A percentile compares a stretch with the other conserved stretches of the same genome.
Evolutionary conservation across 2,113 vertebrate genomes (phyloP).

Genomic region (Ochotona princeps): DNA sequence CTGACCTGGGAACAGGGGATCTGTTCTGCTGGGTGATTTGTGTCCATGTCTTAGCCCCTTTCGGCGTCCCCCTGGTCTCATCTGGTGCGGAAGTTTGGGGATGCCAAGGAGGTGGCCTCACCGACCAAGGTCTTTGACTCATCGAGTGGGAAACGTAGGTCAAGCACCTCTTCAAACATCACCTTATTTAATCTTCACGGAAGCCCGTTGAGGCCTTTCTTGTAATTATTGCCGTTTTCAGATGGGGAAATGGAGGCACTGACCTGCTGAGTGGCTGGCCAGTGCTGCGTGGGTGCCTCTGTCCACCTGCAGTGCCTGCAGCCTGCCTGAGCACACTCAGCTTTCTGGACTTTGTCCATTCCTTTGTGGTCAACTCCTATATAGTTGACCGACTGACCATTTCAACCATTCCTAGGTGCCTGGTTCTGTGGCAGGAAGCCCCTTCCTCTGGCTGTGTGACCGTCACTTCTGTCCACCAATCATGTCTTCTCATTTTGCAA

Average conservation of each 20-base stretch:
- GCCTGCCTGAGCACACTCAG: neutral
- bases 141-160: neutral
- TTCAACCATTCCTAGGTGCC: neutral
- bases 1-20: neutral
- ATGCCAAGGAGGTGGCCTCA: neutral
- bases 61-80: neutral
- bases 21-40: neutral
- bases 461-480: neutral
- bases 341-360: neutral
- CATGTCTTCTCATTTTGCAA: neutral
- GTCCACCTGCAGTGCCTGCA: neutral
- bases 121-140: neutral
- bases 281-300: neutral
- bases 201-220: neutral
- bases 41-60: neutral
- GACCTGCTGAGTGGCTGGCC: neutral
- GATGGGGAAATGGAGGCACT: neutral
- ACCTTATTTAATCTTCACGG: constrained; percentile 50
- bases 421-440: neutral
- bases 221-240: neutral
- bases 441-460: accelerated
- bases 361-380: neutral
- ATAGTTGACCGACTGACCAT: neutral
- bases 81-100: neutral
- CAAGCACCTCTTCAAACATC: neutral